A percentile compares a stretch with the other conserved stretches of the same genome.
phyloP scores from a whole-genome alignment of 2,888 invertebrate genomes.

The Tiphia femorata region DNA sequence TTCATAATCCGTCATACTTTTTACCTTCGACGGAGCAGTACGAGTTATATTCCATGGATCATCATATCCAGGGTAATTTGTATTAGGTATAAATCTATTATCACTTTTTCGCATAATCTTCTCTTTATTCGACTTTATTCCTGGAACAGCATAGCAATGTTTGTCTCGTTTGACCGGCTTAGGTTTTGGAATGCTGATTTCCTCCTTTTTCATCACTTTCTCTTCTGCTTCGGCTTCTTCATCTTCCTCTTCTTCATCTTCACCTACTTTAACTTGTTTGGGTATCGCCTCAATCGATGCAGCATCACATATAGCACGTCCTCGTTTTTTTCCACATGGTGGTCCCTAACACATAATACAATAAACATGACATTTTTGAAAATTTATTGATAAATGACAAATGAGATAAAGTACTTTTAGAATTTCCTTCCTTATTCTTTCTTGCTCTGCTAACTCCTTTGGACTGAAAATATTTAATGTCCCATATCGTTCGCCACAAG shows the following conservation, averaged over 20 bases:
- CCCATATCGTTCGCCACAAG: constrained; percentile 52
- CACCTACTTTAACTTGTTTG: constrained; percentile 16
- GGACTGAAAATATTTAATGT: constrained; percentile 38
- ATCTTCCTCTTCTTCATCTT: constrained; percentile 29
- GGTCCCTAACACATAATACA: too few relatives aligned
- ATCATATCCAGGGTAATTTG: constrained; percentile 32
- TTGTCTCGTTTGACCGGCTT: constrained; percentile 25
- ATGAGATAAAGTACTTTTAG: constrained; percentile 17
- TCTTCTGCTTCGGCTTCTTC: constrained; percentile 33
- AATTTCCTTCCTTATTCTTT: constrained; percentile 32
- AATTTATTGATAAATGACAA: neutral
- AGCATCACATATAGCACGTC: constrained; percentile 46
- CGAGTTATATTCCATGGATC: constrained; percentile 39
- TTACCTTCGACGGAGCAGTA: constrained; percentile 33
- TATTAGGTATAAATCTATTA: constrained; percentile 36
- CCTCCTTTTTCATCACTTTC: constrained; percentile 6
- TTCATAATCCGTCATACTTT: constrained; percentile 36
- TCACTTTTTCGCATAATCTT: constrained; percentile 8
- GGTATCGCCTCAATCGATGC: constrained; percentile 41
- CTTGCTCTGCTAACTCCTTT: constrained; percentile 43
- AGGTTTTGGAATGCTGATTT: constrained; percentile 13
- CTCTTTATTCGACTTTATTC: constrained; percentile 1
- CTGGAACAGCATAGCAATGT: constrained; percentile 31
- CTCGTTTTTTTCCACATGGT: constrained; percentile 48
- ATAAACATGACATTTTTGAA: too few relatives aligned